Evolutionary conservation across 2,888 invertebrate genomes (phyloP).

Genomic region (Drosophila fulvimacula): DNA sequence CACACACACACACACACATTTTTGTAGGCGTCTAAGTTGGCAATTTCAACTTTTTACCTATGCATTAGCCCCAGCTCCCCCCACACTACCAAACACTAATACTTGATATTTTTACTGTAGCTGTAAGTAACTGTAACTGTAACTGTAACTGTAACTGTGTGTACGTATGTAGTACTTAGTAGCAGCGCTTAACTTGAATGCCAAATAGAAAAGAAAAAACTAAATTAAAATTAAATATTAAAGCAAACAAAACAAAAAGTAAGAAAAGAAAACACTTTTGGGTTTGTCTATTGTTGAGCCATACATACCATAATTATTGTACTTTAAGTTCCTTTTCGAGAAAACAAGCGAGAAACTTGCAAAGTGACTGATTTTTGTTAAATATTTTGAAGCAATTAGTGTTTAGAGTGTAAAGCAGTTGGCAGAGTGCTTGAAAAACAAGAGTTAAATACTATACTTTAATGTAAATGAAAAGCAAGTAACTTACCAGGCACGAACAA

Average conservation of each 20-base stretch:
- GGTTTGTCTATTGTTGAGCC: slow-evolving; percentile 57
- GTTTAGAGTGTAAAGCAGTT: slow-evolving; percentile 20
- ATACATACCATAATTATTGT: slow-evolving; percentile 46
- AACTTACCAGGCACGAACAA: slow-evolving; percentile 78
- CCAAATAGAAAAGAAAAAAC: slow-evolving; percentile 40
- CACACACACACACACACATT: slow-evolving; percentile 1
- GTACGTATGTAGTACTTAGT: slow-evolving; percentile 65
- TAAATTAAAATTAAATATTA: slow-evolving; percentile 10
- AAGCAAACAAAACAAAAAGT: slow-evolving; percentile 20
- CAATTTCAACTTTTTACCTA: slow-evolving; percentile 30
- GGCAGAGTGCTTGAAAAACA: slow-evolving; percentile 9
- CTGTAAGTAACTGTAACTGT: slow-evolving; percentile 47
- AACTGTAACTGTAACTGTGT: slow-evolving; percentile 49
- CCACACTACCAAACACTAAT: slow-evolving; percentile 8
- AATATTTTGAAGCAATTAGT: slow-evolving; percentile 70
- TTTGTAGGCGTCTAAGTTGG: slow-evolving; percentile 42
- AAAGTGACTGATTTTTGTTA: slow-evolving; percentile 82
- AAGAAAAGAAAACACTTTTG: slow-evolving; percentile 22
- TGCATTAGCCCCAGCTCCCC: slow-evolving; percentile 17
- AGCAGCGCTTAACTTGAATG: slow-evolving; percentile 60
- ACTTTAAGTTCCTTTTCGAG: slow-evolving; percentile 72
- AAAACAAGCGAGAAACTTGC: slow-evolving; percentile 43
- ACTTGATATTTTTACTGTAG: slow-evolving; percentile 63
- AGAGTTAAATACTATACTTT: slow-evolving; percentile 57
- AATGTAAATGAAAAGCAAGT: slow-evolving; percentile 62